phyloP scores from a whole-genome alignment of 2,888 invertebrate species.

The Vesta saturnalis region DNA sequence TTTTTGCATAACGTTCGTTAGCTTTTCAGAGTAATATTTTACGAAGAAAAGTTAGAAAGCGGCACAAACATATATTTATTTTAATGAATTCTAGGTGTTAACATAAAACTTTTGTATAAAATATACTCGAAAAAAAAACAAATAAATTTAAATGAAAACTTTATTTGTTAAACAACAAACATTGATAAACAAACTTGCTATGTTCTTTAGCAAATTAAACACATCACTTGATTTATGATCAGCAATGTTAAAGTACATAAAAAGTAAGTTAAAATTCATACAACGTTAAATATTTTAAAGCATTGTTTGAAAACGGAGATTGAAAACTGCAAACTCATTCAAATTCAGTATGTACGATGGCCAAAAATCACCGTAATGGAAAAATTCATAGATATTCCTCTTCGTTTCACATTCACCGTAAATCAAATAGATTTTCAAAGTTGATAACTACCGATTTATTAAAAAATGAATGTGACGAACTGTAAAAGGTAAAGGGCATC shows the following conservation, averaged over 20 bases:
- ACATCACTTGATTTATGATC: constrained; percentile 3
- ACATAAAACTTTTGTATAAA: too few species aligned
- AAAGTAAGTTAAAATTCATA: constrained; percentile 23
- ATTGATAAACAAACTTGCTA: too few species aligned
- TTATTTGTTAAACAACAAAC: too few species aligned
- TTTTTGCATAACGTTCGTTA: background rate
- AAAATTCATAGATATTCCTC: constrained; percentile 47
- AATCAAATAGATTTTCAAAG: constrained; percentile 40
- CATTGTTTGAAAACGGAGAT: constrained; percentile 45
- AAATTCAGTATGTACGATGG: constrained; percentile 47
- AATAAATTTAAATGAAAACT: too few species aligned
- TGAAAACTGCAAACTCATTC: constrained; percentile 51
- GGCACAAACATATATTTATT: too few species aligned
- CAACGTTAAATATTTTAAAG: constrained; percentile 29
- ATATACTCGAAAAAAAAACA: too few species aligned
- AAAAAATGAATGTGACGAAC: constrained; percentile 27
- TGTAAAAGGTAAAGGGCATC: constrained; percentile 11
- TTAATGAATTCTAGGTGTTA: too few species aligned
- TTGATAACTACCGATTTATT: constrained; percentile 36
- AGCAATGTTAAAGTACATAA: background rate
- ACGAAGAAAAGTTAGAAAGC: too few species aligned
- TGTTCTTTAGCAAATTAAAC: background rate
- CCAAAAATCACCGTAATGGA: constrained; percentile 50
- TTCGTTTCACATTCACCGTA: constrained; percentile 39
- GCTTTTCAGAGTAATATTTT: too few species aligned